A percentile compares a stretch with the other conserved stretches of the same genome.
phyloP scores from a whole-genome alignment of 2,113 vertebrate species.

The Melanostigma gelatinosum region DNA sequence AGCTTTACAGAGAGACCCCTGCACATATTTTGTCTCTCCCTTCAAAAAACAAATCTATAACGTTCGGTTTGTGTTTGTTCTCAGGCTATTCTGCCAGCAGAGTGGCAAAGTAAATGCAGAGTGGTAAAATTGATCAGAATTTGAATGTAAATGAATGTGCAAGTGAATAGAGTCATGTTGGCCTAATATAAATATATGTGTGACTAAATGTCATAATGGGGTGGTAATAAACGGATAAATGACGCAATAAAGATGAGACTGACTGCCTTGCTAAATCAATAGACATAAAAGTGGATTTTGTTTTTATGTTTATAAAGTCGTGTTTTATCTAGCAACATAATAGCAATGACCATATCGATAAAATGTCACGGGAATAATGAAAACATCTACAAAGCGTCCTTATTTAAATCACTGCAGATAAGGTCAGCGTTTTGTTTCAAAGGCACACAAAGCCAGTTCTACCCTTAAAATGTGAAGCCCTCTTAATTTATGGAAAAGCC shows the following conservation, averaged over 20 bases:
- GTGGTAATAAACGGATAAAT: background rate
- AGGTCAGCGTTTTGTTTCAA: conserved; percentile 68
- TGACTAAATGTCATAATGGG: background rate
- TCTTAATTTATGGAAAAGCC: conserved; percentile 63
- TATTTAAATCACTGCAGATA: conserved; percentile 49
- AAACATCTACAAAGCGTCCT: conserved; percentile 52
- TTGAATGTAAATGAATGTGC: background rate
- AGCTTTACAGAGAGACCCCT: conserved; percentile 63
- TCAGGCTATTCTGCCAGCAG: background rate
- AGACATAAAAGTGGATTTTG: conserved; percentile 8
- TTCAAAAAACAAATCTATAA: background rate
- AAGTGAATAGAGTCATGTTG: background rate
- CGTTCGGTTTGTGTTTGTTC: background rate
- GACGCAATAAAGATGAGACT: background rate
- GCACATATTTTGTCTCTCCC: conserved; percentile 60
- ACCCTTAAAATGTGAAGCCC: conserved; percentile 52
- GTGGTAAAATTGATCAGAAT: conserved; percentile 5
- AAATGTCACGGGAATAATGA: conserved; percentile 59
- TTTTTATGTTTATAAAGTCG: conserved; percentile 39
- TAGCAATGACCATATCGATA: conserved; percentile 29
- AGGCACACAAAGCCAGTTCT: conserved; percentile 55
- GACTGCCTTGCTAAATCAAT: conserved; percentile 9
- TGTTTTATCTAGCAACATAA: conserved; percentile 39
- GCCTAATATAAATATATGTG: conserved; percentile 16
- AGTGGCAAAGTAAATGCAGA: too few relatives aligned